Percentiles rank a stretch among this genome's conserved stretches.
Evolutionary conservation across 2,888 invertebrate genomes (phyloP).

Genomic region (Dryobota labecula): DNA sequence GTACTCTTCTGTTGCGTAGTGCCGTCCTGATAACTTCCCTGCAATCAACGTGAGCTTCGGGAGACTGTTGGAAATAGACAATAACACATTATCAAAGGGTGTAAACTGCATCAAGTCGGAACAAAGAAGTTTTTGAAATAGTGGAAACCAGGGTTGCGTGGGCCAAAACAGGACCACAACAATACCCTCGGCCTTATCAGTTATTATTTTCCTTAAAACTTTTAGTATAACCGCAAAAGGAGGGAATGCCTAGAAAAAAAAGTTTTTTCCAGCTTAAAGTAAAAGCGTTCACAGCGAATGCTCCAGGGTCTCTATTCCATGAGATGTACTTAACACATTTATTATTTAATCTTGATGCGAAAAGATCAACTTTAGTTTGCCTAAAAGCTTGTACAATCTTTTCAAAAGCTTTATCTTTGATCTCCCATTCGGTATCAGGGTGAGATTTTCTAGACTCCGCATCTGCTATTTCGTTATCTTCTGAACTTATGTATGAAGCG

Average conservation of each 20-base stretch:
- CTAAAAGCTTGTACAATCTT: too few relatives aligned
- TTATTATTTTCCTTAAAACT: neutral
- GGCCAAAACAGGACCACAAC: constrained; percentile 1
- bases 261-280: neutral
- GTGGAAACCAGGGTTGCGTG: neutral
- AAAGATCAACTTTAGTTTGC: too few relatives aligned
- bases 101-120: neutral
- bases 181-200: neutral
- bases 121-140: neutral
- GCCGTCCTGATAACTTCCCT: constrained; percentile 14
- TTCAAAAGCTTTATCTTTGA: too few relatives aligned
- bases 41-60: constrained; percentile 1
- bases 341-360: too few relatives aligned
- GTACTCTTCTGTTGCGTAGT: neutral
- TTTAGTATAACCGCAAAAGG: constrained; percentile 3
- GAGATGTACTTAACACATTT: too few relatives aligned
- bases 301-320: too few relatives aligned
- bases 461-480: too few relatives aligned
- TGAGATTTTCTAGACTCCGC: too few relatives aligned
- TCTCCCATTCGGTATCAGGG: too few relatives aligned
- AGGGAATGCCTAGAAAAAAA: neutral
- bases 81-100: neutral
- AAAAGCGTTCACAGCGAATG: neutral
- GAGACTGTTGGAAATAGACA: neutral
- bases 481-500: too few relatives aligned